These are phyloP conservation scores for Bufotes viridis DNA, from an alignment of 2,797 vertebrate genomes.

Conservation along the genomic window DNA sequence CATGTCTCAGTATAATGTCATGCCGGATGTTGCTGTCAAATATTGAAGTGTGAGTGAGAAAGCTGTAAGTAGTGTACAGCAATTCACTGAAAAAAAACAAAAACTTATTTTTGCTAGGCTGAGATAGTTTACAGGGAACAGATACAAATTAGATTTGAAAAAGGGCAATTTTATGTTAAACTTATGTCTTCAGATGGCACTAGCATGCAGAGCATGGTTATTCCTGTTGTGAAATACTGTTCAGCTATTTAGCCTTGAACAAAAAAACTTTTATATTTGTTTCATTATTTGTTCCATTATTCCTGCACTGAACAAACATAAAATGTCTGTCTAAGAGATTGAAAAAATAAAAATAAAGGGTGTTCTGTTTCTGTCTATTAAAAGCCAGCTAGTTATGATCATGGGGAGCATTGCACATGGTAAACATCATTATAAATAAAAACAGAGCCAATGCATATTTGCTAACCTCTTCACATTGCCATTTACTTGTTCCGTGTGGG, in stretches of 20 bases:
- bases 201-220: not conserved
- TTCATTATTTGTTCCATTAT: not conserved
- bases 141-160: conserved; percentile 31
- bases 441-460: not conserved
- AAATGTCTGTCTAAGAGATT: not conserved
- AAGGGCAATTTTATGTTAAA: conserved; percentile 28
- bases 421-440: not conserved
- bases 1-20: not conserved
- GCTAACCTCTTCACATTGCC: not conserved
- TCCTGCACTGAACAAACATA: not conserved
- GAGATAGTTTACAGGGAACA: conserved; percentile 20
- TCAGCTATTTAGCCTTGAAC: not conserved
- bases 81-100: not conserved
- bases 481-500: not conserved
- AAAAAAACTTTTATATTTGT: not conserved
- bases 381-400: not conserved
- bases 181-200: conserved; percentile 29
- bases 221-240: not conserved
- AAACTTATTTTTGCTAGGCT: not conserved
- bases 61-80: not conserved
- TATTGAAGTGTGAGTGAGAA: not conserved
- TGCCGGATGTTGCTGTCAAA: not conserved
- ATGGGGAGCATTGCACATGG: not conserved
- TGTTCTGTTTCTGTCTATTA: not conserved
- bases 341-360: not conserved